Conservation (phyloP, 2,113 vertebrate species). For the Patagioenas fasciata region DNA sequence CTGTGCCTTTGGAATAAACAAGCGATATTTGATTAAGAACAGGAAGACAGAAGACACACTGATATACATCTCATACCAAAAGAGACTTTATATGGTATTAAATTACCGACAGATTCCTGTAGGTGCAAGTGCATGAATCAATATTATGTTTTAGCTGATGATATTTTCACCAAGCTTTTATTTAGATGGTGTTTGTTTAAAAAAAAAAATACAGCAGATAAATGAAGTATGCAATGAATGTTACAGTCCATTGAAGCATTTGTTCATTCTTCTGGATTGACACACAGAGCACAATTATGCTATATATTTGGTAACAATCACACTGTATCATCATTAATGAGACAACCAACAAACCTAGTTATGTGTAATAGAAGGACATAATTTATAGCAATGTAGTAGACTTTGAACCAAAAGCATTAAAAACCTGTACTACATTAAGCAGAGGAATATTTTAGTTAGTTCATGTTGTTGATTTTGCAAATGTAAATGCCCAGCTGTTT, state of each 20-base stretch:
- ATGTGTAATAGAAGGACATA: background rate
- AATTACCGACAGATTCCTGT: constrained; percentile 8
- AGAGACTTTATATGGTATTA: constrained; percentile 2
- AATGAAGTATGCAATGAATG: background rate
- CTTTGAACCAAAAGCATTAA: constrained; percentile 5
- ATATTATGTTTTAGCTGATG: background rate
- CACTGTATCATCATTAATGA: background rate
- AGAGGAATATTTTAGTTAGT: constrained; percentile 41
- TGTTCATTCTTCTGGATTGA: constrained; percentile 28
- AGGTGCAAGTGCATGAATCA: background rate
- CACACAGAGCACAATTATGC: background rate
- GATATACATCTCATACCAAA: constrained; percentile 15
- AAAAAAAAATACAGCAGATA: background rate
- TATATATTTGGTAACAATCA: background rate
- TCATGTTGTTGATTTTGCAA: constrained; percentile 42
- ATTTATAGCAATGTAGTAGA: background rate
- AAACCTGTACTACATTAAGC: constrained; percentile 23
- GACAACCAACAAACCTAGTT: background rate
- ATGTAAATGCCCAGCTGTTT: constrained; percentile 61
- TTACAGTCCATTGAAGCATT: constrained; percentile 2
- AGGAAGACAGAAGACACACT: background rate
- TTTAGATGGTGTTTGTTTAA: background rate
- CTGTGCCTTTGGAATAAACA: constrained; percentile 59
- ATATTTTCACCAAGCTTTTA: background rate
- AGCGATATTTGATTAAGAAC: constrained; percentile 58